These are phyloP conservation scores for Scaptomyza cyrtandrae DNA, from an alignment of 2,888 invertebrate species.

Conservation along the genomic window DNA sequence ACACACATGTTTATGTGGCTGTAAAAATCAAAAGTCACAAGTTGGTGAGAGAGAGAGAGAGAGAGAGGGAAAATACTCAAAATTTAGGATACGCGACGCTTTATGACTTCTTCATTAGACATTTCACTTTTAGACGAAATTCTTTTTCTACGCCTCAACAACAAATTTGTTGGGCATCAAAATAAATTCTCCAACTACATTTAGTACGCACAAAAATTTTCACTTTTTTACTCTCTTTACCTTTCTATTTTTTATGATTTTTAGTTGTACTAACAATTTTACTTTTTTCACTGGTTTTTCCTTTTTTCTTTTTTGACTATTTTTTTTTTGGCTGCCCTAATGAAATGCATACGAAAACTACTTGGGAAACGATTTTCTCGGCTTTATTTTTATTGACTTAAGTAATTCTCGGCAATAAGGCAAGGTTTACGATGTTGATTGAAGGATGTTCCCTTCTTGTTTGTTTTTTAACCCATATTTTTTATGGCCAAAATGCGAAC, in stretches of 20 bases:
- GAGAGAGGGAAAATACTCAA: constrained; percentile 2
- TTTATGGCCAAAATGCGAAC: constrained; percentile 62
- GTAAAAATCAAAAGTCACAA: constrained; percentile 55
- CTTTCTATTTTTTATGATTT: constrained; percentile 4
- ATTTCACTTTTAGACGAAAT: constrained; percentile 65
- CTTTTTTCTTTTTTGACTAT: too few relatives aligned
- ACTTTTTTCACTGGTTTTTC: constrained; percentile 1
- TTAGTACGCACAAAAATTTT: constrained; percentile 57
- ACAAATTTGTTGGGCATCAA: constrained; percentile 19
- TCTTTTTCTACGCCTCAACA: not conserved
- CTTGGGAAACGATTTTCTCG: constrained; percentile 2
- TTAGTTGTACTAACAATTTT: constrained; percentile 27
- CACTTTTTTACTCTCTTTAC: constrained; percentile 46
- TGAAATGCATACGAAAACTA: constrained; percentile 54
- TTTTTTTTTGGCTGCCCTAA: constrained; percentile 72
- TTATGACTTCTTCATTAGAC: constrained; percentile 74
- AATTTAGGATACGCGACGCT: constrained; percentile 38
- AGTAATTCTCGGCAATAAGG: constrained; percentile 71
- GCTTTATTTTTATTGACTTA: constrained; percentile 59
- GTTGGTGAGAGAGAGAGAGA: constrained; percentile 15
- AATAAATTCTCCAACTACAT: constrained; percentile 20
- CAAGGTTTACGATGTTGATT: constrained; percentile 55
- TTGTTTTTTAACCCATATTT: constrained; percentile 51
- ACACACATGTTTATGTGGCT: constrained; percentile 44
- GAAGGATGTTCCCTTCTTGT: constrained; percentile 51